These are phyloP conservation scores for Clarias magur DNA, from an alignment of 2,113 vertebrate species.

Conservation along the genomic window DNA sequence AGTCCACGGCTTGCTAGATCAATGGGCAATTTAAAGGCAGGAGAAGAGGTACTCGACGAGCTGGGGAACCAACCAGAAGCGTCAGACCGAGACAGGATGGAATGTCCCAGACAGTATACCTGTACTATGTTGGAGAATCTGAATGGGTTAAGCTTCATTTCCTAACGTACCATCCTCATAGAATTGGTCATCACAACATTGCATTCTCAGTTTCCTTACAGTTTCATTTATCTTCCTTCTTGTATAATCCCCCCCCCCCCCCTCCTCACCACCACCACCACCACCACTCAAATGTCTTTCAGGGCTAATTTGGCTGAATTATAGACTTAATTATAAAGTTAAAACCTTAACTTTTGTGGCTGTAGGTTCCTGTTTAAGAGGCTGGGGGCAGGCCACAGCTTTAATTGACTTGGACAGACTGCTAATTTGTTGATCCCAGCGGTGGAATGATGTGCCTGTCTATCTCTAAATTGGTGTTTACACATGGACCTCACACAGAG, in stretches of 20 bases:
- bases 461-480: slow-evolving; percentile 91
- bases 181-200: background rate
- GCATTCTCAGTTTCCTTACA: background rate
- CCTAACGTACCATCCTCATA: background rate
- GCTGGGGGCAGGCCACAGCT: slow-evolving; percentile 49
- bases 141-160: background rate
- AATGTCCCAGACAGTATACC: background rate
- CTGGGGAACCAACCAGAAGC: slow-evolving; percentile 29
- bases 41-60: slow-evolving; percentile 64
- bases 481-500: slow-evolving; percentile 96
- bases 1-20: slow-evolving; percentile 72
- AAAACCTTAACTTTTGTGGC: slow-evolving; percentile 3
- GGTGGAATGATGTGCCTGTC: slow-evolving; percentile 87
- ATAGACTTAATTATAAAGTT: slow-evolving; percentile 8
- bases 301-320: slow-evolving; percentile 28
- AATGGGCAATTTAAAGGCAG: slow-evolving; percentile 75
- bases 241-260: background rate
- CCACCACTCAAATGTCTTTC: background rate
- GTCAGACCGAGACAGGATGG: background rate
- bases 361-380: slow-evolving; percentile 12
- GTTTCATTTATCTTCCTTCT: background rate
- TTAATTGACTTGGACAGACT: slow-evolving; percentile 88
- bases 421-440: slow-evolving; percentile 89
- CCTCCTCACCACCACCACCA: no score
- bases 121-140: background rate